Evolutionary conservation across 2,113 vertebrate species (phyloP), one percentile per base, ranked within the genome.

Genomic region (Ifrita kowaldi): DNA sequence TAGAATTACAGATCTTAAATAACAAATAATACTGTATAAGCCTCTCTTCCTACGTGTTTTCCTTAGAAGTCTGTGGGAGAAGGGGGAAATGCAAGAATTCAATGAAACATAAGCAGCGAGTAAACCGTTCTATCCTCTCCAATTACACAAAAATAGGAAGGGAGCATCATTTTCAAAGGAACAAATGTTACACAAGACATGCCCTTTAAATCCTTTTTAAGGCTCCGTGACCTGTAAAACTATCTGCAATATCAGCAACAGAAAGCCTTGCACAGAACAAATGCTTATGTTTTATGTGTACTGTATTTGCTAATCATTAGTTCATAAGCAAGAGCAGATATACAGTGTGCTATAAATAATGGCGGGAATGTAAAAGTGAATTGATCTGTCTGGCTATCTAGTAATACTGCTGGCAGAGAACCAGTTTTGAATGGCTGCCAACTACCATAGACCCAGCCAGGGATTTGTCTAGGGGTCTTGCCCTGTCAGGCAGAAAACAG

Each of bases 301-400:
- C 98, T 98, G 97, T 98, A 98, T 98, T 98, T 98, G 98, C 98
- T 98, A 98, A 98, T 98, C 97, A 98, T 98, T 98, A 97, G 98
- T 98, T 98, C 98, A 98, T 98, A 98, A 98, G 98, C 98, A 98
- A 98, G 98, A 98, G 96, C 96, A 98, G 98, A 98, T 98, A 98
- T 98, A 98, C 97, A 97, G 97, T 65, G 96, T 90, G 95, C 98
- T 98, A 98, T 98, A 98, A 98, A 98, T 98, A 98, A 98, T 98
- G 98, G 98, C 95, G 97, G 98, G 98, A 98, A 98, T 98, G 98
- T 98, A 98, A 97, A 98, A 98, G 98, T 97, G 98, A 98, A 98
- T 98, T 98, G 98, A 99, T 99, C 98, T 98, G 98, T 98, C 98
- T 98, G 98, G 98, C 98, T 97, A 98, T 98, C 98, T 98, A 98